A percentile compares a stretch with the other conserved stretches of the same genome.
These are phyloP conservation scores for Tapera naevia DNA, from an alignment of 2,797 vertebrate species.

Conservation along the genomic window DNA sequence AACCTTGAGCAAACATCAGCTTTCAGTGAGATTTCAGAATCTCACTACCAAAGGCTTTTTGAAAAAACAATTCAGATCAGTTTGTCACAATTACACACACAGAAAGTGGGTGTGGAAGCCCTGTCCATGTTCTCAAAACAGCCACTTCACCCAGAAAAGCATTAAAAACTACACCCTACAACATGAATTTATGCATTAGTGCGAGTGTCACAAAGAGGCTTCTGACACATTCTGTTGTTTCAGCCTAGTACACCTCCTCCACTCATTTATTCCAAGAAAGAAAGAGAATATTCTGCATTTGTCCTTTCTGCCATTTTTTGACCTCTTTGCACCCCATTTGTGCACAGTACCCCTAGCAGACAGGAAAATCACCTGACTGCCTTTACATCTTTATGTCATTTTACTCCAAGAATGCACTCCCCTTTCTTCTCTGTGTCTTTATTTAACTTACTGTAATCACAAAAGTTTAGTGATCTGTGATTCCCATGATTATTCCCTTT, in stretches of 20 bases:
- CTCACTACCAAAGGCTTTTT: not conserved
- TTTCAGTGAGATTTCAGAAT: not conserved
- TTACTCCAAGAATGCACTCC: not conserved
- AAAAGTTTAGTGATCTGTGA: constrained; percentile 18
- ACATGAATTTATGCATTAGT: not conserved
- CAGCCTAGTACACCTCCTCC: not conserved
- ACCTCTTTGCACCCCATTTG: not conserved
- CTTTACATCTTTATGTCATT: not conserved
- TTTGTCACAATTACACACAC: not conserved
- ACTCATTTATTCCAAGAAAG: not conserved
- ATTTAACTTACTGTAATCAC: constrained; percentile 18
- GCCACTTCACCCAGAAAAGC: not conserved
- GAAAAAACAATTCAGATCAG: not conserved
- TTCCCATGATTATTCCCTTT: constrained; percentile 52
- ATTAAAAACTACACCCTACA: not conserved
- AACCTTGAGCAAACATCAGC: constrained; percentile 7
- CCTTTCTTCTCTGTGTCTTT: not conserved
- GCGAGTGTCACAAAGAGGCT: not conserved
- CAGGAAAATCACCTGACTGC: not conserved
- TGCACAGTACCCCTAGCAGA: not conserved
- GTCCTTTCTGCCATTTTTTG: not conserved
- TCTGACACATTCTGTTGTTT: rapidly evolving
- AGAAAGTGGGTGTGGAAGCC: not conserved
- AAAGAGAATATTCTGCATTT: not conserved
- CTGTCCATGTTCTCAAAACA: not conserved